Base-by-base conservation (phyloP, 2,797 vertebrate species). In the Bovichtus variegatus region DNA sequence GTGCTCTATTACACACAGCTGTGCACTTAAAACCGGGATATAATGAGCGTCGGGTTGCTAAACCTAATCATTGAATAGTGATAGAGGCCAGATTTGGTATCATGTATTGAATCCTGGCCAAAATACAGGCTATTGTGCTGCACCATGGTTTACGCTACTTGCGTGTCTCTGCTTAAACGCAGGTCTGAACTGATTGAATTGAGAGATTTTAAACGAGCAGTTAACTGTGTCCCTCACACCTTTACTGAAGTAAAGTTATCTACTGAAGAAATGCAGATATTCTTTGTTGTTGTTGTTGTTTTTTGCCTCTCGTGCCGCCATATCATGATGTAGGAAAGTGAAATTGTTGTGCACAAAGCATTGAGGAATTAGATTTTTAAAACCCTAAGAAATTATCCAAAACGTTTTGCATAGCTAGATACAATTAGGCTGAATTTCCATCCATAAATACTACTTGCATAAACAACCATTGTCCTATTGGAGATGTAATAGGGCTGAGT, bases 61-160 rank as follows among this genome's bases (percentile, higher is more conserved):
- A 69, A 67, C 9, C 25, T 46, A 19, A 29, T 59, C 27, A 71
- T 11, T 75, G 54, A 71, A 80, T 74, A 44, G 47, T 40, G 15
- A 65, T 59, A 9, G n/a, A 55, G 44, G 46, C 64, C 29, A 46
- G 5, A 53, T 73, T 36, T 43, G 27, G 49, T 57, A 12, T 63
- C 16, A 21, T 59, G 4, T 34, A 13, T 34, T 64, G 3, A 57
- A 49, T 64, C 18, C 36, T 21, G 21, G 25, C 38, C 19, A 16
- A 38, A 29, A 25, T 41, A 18, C 47, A 69, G 23, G 4, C 34
- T 44, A 12, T 58, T 59, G 6, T 34, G 31, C 25, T 18, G 29
- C 29, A 19, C 47, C 15, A 9, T 50, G 27, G 29, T 54, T 50
- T 46, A 36, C 1, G 0, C 29, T 16, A 4, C 36, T 25, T 31